Evolutionary conservation across 1,140 invertebrate genomes (phyloP), one percentile per base, ranked within the genome.

Genomic region (Neodiprion pinetum): DNA sequence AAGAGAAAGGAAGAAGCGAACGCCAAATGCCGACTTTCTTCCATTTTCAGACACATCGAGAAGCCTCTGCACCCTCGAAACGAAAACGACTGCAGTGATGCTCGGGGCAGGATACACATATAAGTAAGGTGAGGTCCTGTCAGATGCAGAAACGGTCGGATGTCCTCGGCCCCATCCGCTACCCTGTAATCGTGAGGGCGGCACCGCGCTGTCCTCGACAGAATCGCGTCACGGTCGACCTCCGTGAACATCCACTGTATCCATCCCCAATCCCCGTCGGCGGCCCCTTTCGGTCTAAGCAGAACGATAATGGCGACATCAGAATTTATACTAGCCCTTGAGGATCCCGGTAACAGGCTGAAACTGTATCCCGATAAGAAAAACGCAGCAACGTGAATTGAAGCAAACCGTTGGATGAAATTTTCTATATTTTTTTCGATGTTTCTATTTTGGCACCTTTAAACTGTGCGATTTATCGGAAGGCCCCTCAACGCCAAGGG

Each of bases 161-260:
- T 87, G 83, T 85, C 78, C 79, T 71, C 77, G 73, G 76, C 71
- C 83, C 85, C 84, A 81, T 83, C 82, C 80, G 79, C 83, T 83
- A 61, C 53, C 87, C 86, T 87, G 86, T 89, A 88, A 88, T 88
- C 86, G 86, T 83, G 85, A 84, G 87, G 88, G 88, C 86, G 88
- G 87, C 84, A 81, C 88, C 88, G 86, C 86, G 83, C 88, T 89
- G 88, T 88, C 84, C 86, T 81, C 84, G 86, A 85, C 88, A 89
- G 88, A 85, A 87, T 88, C 87, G 84, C 84, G 85, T 85, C 85
- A 84, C 82, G 81, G 82, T 82, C 79, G 83, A 86, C 81, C 83
- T 83, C 70, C n/a, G 71, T 75, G 73, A 50, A 74, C 70, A 40
- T 40, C 28, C 28, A 40, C 28, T 61, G 53, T 61, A 61, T 61